Base-by-base conservation (phyloP, 2,888 invertebrate species). In the Netelia inedita region DNA sequence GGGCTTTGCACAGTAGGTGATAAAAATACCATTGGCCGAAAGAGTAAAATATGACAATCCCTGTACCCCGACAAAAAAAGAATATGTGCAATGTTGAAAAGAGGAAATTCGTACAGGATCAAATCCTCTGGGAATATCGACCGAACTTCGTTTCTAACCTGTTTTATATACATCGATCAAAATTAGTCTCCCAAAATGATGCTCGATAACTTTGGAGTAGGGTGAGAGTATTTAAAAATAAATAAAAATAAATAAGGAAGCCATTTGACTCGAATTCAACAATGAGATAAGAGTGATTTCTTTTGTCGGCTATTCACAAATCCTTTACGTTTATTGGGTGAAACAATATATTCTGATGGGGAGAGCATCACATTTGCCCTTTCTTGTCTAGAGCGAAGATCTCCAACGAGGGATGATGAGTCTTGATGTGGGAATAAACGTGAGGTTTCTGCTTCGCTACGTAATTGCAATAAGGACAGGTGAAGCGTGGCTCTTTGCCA, bases 401-500 rank as follows among this genome's bases (percentile, higher is more conserved):
- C 8, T 88, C 88, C 16, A 89, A 87, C 63, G 88, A 87, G 28
- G 88, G 89, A 83, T 93, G 92, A 76, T 91, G 88, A 46, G 88
- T 88, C 59, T 85, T 79, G 57, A 89, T 82, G 69, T 89, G 88
- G 50, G 76, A 85, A 65, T 87, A 87, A 59, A 90, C 78, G 75
- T 88, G 82, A 16, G 85, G 83, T 75, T 88, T 88, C 50, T 88
- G 88, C 68, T 89, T 90, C 21, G 85, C 79, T 57, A 83, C 66
- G 71, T 89, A 88, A 43, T 75, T 73, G 72, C 90, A 90, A 66
- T 86, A 82, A 21, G 88, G 88, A 79, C 90, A 90, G 76, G 89
- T 88, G 88, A 94, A 94, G 1, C 93, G 89, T 43, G 93, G 93
- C 23, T 88, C 88, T 89, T 92, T 92, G 74, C 93, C 93, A 83